Base-by-base conservation (phyloP, 1,140 invertebrate genomes). In the Polypedilum pembai region DNA sequence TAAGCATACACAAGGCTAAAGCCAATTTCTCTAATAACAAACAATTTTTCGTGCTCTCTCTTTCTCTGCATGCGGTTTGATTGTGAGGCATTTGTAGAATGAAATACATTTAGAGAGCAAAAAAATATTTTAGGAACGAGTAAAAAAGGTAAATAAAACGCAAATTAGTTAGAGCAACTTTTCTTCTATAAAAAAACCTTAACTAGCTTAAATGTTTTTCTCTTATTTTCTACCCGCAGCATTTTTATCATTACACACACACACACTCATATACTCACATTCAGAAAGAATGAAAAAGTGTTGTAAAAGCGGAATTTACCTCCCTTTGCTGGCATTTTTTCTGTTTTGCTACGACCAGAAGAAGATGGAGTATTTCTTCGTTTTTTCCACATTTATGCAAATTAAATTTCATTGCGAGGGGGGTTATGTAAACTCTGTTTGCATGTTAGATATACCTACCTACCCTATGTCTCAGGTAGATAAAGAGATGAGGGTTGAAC, bases 381-480 rank as follows among this genome's bases (percentile, higher is more conserved):
- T 56, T 56, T n/a, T 56, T 56, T 56, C n/a, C 45, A 56, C 45
- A 56, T 56, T 56, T n/a, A 56, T 56, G 45, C 45, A 56, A 56
- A 56, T 56, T 4, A 56, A 56, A 15, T 15, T 56, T 15, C 45
- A 56, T 56, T 56, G 45, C 45, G 45, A 33, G 24, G 24, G 24
- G 24, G 45, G 8, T 56, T 56, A 56, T n/a, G 45, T 56, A 56
- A 56, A n/a, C 45, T 15, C 4, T 33, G 24, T 33, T 33, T 33
- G 24, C 24, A 33, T 33, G 24, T 33, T 33, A 33, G 24, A 33
- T 33, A 33, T 33, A 33, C 24, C 24, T 33, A 33, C 24, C 1
- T 33, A 33, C 24, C 24, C 24, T 56, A 15, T 45, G 45, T 56
- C 45, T 56, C 8, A 56, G 45, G 45, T 56, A 56, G 45, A 56